Evolutionary conservation across 53 echinoderm and acorn worm species (phyloP), one percentile per base, ranked within the genome.

Genomic region (Patiria pectinifera): DNA sequence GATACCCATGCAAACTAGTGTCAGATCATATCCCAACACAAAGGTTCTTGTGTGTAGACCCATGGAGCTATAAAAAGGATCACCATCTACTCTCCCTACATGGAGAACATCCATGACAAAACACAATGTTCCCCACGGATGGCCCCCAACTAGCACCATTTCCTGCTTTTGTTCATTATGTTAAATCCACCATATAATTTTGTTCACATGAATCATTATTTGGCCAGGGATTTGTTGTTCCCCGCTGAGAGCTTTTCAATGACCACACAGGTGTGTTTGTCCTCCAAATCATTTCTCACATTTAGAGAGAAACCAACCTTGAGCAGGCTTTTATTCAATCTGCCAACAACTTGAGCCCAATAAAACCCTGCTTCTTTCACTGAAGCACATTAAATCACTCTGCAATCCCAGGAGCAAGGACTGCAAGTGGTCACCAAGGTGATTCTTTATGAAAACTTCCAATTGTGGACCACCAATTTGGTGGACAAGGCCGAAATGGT

Each of bases 311-410:
- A 45, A 44, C 45, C 66, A 46, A 16, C 85, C 85, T 85, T 85
- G 85, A 45, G 63, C 43, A 12, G 63, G 19, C 18, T 53, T 53
- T 53, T 48, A 71, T 85, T 71, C 74, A 86, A 86, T 86, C 86
- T 86, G 86, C 86, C 86, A 86, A 86, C 86, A 86, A 74, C 86
- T 8, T 4, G 18, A 72, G 86, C 86, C 43, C 48, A 70, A 85
- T 70, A 66, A 85, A 83, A 66, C 69, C 35, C 85, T 8, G 18
- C 46, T 84, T 85, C 69, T 47, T 84, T 19, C 74, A 74, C 21
- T 23, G 58, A 87, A 22, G 60, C 44, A 53, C 78, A 77, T 77
- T 35, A 88, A 88, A 88, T 88, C 88, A 78, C 88, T 88, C 78
- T 35, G 43, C 88, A 78, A 62, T 78, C 58, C 62, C 58, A 19